Base-by-base conservation (phyloP, 2,113 vertebrate species). In the Atherinomorus stipes region DNA sequence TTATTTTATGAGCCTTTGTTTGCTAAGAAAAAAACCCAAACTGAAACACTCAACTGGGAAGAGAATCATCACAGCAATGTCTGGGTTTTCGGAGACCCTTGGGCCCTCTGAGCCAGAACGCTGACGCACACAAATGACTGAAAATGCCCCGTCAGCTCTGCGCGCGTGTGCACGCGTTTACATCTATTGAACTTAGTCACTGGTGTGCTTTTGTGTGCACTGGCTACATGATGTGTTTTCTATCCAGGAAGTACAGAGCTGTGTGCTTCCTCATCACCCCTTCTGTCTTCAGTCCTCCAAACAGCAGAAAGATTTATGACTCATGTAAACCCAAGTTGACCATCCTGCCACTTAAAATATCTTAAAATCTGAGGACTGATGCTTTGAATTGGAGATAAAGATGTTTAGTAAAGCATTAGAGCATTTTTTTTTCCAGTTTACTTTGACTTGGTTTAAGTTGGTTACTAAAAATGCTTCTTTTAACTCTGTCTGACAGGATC, bases 401-500 rank as follows among this genome's bases (percentile, higher is more conserved):
- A 26, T 45, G 2, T 45, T 52, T 65, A 34, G 38, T 18, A 11
- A 16, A 7, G 28, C 1, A 18, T 4, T 57, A 34, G 31, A 34
- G 31, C 31, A 34, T 4, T 4, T 31, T 31, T 34, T 34, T 34
- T 34, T 34, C 8, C 7, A 34, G 9, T 34, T 34, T 34, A 9
- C 31, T 34, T 4, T 5, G 31, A 42, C 13, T 60, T 42, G 37
- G 15, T 18, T 10, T 34, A 34, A 16, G 21, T 25, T 42, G 13
- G 12, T 11, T 1, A 2, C 2, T 31, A 9, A 45, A 15, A 19
- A 23, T 9, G 44, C 51, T 22, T 52, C 19, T 13, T 18, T 37
- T n/a, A 52, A n/a, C 16, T 23, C 10, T 37, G 13, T 51, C n/a
- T 70, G 4, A 6, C 82, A 99, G 98, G 98, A 99, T 69, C 98